Percentiles rank a stretch among this genome's conserved stretches.
Conservation (phyloP, 2,888 invertebrate species). For the Polydrusus pterygomalis region DNA sequence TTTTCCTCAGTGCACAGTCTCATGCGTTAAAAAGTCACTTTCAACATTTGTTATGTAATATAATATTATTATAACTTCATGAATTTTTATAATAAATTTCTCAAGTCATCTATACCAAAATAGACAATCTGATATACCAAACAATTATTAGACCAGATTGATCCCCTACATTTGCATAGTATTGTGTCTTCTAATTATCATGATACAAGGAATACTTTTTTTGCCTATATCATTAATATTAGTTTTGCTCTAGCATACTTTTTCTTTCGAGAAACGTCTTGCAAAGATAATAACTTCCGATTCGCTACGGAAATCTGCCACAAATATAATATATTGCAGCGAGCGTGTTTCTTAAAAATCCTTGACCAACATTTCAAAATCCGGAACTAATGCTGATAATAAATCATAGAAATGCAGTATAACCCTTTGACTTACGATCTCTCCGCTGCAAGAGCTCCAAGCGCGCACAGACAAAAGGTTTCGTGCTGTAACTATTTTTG, state of each 20-base stretch:
- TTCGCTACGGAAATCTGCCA: slow-evolving; percentile 38
- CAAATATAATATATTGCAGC: slow-evolving; percentile 43
- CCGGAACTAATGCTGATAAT: slow-evolving; percentile 64
- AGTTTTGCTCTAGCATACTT: background rate
- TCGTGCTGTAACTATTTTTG: slow-evolving; percentile 33
- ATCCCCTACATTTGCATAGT: no score
- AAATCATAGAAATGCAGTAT: slow-evolving; percentile 63
- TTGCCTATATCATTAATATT: background rate
- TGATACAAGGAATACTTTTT: no score
- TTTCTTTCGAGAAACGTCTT: slow-evolving; percentile 9
- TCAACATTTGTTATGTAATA: no score
- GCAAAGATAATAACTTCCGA: slow-evolving; percentile 32
- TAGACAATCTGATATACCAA: no score
- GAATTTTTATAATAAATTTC: no score
- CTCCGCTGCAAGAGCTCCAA: slow-evolving; percentile 45
- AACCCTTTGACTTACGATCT: slow-evolving; percentile 62
- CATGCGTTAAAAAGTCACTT: no score
- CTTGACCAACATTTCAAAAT: slow-evolving; percentile 61
- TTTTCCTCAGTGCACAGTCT: no score
- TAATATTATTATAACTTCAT: no score
- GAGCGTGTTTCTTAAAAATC: slow-evolving; percentile 56
- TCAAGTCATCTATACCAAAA: no score
- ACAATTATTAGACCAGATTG: no score
- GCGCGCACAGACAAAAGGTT: slow-evolving; percentile 35
- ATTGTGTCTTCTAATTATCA: no score